phyloP scores from a whole-genome alignment of 2,113 vertebrate species.

The Acinonyx jubatus region DNA sequence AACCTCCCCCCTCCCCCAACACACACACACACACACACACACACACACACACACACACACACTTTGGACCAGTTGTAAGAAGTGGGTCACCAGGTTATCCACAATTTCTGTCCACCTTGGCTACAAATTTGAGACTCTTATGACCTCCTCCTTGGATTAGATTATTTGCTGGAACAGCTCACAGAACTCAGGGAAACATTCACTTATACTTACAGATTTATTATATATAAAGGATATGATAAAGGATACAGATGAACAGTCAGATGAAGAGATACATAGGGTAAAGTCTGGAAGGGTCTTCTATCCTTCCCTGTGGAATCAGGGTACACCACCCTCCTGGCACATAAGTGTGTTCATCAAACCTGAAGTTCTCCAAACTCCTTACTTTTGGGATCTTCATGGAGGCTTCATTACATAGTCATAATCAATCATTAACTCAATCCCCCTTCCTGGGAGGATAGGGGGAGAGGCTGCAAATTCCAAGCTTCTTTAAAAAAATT shows the following conservation, averaged over 20 bases:
- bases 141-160: neutral
- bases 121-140: neutral
- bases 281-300: neutral
- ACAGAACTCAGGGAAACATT: neutral
- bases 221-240: neutral
- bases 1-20: neutral
- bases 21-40: neutral
- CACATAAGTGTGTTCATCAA: neutral
- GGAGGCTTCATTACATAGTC: neutral
- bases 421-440: neutral
- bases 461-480: neutral
- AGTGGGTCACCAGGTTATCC: neutral
- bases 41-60: neutral
- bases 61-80: neutral
- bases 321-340: neutral
- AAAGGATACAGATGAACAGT: neutral
- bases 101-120: neutral
- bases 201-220: neutral
- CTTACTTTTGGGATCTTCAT: neutral
- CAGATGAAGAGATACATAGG: neutral
- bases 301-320: neutral
- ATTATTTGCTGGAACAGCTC: neutral
- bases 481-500: neutral
- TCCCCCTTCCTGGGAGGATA: neutral
- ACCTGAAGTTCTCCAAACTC: neutral